A percentile compares a stretch with the other conserved stretches of the same genome.
These are phyloP conservation scores for Maniola hyperantus DNA, from an alignment of 2,888 invertebrate genomes.

Conservation along the genomic window DNA sequence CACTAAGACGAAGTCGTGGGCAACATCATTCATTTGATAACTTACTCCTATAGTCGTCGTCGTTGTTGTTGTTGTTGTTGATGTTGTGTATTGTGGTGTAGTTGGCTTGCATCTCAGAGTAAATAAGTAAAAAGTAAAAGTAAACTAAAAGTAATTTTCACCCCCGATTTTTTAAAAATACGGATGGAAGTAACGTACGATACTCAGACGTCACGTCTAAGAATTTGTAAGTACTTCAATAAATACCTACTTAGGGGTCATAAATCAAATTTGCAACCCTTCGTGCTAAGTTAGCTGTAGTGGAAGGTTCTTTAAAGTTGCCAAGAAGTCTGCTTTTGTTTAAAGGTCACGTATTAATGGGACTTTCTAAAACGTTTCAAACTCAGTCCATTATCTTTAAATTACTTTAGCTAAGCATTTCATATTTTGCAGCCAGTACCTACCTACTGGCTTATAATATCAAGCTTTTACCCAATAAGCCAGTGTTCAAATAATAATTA, in stretches of 20 bases:
- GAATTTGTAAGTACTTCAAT: too few relatives aligned
- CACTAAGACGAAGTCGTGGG: too few relatives aligned
- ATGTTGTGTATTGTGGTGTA: too few relatives aligned
- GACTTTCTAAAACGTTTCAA: slow-evolving; percentile 18
- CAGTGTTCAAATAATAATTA: neutral
- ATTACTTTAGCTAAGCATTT: slow-evolving; percentile 25
- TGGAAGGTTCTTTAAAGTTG: slow-evolving; percentile 21
- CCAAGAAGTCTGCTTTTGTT: slow-evolving; percentile 19
- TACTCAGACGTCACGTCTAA: too few relatives aligned
- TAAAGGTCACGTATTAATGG: slow-evolving; percentile 26
- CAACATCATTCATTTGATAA: too few relatives aligned
- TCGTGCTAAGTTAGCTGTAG: slow-evolving; percentile 12
- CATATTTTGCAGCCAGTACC: slow-evolving; percentile 12
- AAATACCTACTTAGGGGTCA: neutral
- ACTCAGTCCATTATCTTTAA: slow-evolving; percentile 25
- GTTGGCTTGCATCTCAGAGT: too few relatives aligned
- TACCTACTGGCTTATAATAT: neutral
- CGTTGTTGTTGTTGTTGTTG: too few relatives aligned
- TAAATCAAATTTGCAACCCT: slow-evolving; percentile 11
- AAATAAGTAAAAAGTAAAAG: too few relatives aligned
- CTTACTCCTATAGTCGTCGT: too few relatives aligned
- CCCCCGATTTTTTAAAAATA: too few relatives aligned
- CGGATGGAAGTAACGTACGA: too few relatives aligned
- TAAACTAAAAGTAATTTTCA: too few relatives aligned
- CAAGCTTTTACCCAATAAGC: neutral